Evolutionary conservation across 2,113 vertebrate genomes (phyloP), one percentile per base, ranked within the genome.

Genomic region (Elgaria multicarinata): DNA sequence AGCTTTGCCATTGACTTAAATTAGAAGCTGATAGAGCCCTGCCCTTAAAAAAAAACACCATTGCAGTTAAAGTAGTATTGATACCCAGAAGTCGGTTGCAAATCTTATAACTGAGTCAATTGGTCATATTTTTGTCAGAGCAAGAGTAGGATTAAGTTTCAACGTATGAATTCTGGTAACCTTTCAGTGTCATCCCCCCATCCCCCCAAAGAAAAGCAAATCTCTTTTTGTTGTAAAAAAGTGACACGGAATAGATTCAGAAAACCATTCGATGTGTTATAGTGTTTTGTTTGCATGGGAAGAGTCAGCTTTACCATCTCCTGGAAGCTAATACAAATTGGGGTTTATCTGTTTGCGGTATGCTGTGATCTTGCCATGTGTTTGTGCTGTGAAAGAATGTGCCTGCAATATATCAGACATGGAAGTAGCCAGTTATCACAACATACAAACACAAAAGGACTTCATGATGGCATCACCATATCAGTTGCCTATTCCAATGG

Each of bases 1-100:
- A 90, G 9, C 79, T 90, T 84, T 86, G 12, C 22, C n/a, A 67
- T 39, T 66, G 80, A 78, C 14, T 79, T 86, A 91, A 90, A 89
- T 31, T 28, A 86, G 53, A 91, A 36, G 10, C 53, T 36, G 87
- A 71, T 14, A 87, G 81, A 76, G 85, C 64, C 0, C 3, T 74
- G 44, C 1, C 4, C 9, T 58, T 9, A 36, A 18, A 14, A 24
- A 18, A 36, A 22, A 9, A 36, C 24, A 6, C 36, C 16, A 81
- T 58, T 20, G 44, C 44, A 55, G n/a, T 36, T 10, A 12, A 36
- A 20, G 18, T 81, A 8, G 53, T 58, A 58, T 6, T 18, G 12
- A 36, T 24, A 33, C 18, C 26, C 39, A 81, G 31, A 36, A 62
- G 31, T 10, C 13, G 44, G 39, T 64, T 83, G 12, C 10, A 39